These are phyloP conservation scores for Zosterops borbonicus DNA, from an alignment of 2,113 vertebrate species.

Conservation along the genomic window DNA sequence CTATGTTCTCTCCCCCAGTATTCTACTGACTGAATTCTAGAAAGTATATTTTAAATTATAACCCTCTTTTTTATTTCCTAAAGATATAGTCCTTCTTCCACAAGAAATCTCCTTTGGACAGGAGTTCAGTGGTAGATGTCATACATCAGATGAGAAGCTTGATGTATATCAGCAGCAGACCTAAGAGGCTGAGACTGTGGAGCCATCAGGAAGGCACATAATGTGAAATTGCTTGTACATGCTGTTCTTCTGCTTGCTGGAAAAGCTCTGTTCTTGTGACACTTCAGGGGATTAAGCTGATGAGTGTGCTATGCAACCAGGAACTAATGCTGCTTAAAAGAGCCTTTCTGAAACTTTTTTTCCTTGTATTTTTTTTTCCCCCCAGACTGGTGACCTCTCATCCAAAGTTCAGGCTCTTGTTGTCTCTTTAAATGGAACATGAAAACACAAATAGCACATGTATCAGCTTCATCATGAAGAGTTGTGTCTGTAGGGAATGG, in stretches of 20 bases:
- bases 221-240: conserved; percentile 38
- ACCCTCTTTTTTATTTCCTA: background rate
- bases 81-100: background rate
- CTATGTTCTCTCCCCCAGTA: background rate
- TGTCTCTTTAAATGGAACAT: background rate
- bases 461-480: background rate
- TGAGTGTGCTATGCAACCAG: conserved; percentile 41
- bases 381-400: background rate
- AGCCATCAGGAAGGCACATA: conserved; percentile 32
- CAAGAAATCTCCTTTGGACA: background rate
- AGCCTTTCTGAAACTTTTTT: background rate
- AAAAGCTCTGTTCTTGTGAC: conserved; percentile 36
- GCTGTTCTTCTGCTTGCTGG: conserved; percentile 26
- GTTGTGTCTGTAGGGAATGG: background rate
- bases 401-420: background rate
- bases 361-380: background rate
- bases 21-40: background rate
- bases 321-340: background rate
- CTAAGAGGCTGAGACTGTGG: background rate
- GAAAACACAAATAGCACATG: background rate
- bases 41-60: conserved; percentile 3
- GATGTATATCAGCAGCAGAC: background rate
- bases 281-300: conserved; percentile 58
- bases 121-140: background rate
- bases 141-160: conserved; percentile 3